phyloP scores from a whole-genome alignment of 2,888 invertebrate genomes.

The Ochropacha duplaris region DNA sequence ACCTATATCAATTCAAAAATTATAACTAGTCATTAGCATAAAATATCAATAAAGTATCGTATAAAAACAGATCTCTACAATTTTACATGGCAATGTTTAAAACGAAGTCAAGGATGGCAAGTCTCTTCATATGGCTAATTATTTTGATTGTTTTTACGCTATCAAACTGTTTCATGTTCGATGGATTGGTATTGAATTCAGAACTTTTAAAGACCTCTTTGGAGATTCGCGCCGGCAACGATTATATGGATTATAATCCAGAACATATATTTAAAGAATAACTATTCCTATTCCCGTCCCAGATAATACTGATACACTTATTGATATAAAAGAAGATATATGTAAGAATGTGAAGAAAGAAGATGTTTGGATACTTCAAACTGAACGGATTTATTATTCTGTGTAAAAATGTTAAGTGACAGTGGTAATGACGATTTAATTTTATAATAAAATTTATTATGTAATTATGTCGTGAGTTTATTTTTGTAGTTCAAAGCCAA shows the following conservation, averaged over 20 bases:
- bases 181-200: constrained; percentile 56
- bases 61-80: constrained; percentile 25
- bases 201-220: constrained; percentile 54
- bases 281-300: background rate
- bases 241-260: constrained; percentile 62
- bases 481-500: too few relatives aligned
- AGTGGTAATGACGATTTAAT: too few relatives aligned
- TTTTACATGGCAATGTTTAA: constrained; percentile 19
- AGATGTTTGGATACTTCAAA: background rate
- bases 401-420: background rate
- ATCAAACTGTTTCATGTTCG: constrained; percentile 31
- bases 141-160: constrained; percentile 36
- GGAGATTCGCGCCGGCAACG: constrained; percentile 50
- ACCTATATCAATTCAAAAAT: constrained; percentile 20
- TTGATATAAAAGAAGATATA: constrained; percentile 7
- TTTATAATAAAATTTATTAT: too few relatives aligned
- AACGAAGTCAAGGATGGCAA: constrained; percentile 46
- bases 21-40: constrained; percentile 27
- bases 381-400: background rate
- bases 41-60: background rate
- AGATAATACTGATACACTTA: background rate
- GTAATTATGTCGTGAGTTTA: too few relatives aligned
- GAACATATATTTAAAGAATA: constrained; percentile 20
- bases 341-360: background rate
- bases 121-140: constrained; percentile 37